Evolutionary conservation across 2,113 vertebrate genomes (phyloP), one percentile per base, ranked within the genome.

Genomic region (Thunnus thynnus): DNA sequence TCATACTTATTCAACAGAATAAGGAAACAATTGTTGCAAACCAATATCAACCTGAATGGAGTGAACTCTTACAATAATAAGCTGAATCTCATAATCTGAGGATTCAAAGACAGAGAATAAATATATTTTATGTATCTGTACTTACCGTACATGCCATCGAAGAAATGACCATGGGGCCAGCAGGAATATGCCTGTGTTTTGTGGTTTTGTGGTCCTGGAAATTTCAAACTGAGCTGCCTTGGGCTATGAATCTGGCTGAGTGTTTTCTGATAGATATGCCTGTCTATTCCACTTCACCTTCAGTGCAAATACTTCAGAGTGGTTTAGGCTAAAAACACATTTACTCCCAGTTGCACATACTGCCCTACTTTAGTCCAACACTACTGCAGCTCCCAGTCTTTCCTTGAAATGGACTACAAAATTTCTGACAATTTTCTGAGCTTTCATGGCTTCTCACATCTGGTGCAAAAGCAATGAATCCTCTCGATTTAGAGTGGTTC

Each of bases 211-310:
- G 86, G 71, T 71, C 48, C 41, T 84, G 77, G 67, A 76, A 61
- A 63, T 80, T 78, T 85, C 77, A 77, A 61, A 78, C 60, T 73
- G 68, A 41, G 16, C 71, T 52, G 83, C 87, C 84, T 76, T 69
- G 55, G 90, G 91, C 90, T 67, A 86, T 84, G 75, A 84, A 86
- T 89, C 76, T 84, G 78, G 65, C 74, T 76, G 85, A 86, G 71
- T 90, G 78, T 89, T 89, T 86, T 91, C 84, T 90, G 88, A 89
- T 88, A 87, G 86, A 90, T 91, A 87, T 91, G 77, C 71, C 79
- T 86, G 81, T 90, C 77, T 78, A 41, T 80, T 83, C 66, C 76
- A 85, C 80, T 87, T 87, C 68, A 75, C 72, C 83, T 71, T 81
- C 64, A 78, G 79, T 52, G 48, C 71, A 86, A 87, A 90, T 62